Conservation (phyloP, 2,888 invertebrate species). For the Nomada fucata region DNA sequence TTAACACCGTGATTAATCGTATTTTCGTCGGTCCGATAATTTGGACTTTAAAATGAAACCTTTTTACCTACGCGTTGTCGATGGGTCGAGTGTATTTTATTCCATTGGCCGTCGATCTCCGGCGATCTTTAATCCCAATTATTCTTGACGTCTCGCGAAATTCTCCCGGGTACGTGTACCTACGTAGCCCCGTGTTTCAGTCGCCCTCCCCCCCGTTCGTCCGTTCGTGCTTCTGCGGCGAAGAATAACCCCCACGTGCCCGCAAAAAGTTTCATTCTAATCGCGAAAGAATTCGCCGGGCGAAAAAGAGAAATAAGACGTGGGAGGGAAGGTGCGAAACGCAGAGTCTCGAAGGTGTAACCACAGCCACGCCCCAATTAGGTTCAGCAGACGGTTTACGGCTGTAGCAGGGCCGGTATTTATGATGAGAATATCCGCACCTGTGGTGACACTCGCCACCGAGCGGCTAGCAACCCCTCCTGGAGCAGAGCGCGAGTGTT, state of each 20-base stretch:
- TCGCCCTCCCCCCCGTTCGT: constrained; percentile 3
- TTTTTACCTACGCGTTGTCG: neutral
- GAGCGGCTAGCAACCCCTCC: constrained; percentile 72
- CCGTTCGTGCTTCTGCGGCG: neutral
- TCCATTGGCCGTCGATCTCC: constrained; percentile 31
- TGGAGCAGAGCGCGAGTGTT: constrained; percentile 74
- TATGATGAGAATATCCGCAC: constrained; percentile 83
- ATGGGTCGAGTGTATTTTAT: constrained; percentile 6
- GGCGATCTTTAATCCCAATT: constrained; percentile 36
- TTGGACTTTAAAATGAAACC: no score
- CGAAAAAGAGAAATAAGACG: constrained; percentile 1
- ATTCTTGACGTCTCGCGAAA: constrained; percentile 41
- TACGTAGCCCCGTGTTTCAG: constrained; percentile 25
- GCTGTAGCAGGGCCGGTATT: constrained; percentile 77
- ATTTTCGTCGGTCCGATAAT: no score
- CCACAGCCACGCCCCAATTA: constrained; percentile 83
- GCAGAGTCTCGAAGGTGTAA: constrained; percentile 76
- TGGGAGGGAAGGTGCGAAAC: constrained; percentile 50
- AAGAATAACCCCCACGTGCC: neutral
- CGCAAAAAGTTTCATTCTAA: neutral
- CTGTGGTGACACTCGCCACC: constrained; percentile 82
- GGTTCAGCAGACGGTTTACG: constrained; percentile 78
- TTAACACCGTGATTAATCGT: no score
- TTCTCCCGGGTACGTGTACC: neutral
- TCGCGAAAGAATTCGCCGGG: neutral